phyloP scores from a whole-genome alignment of 92 coral and sea anemone species.

The Phymanthus crucifer region DNA sequence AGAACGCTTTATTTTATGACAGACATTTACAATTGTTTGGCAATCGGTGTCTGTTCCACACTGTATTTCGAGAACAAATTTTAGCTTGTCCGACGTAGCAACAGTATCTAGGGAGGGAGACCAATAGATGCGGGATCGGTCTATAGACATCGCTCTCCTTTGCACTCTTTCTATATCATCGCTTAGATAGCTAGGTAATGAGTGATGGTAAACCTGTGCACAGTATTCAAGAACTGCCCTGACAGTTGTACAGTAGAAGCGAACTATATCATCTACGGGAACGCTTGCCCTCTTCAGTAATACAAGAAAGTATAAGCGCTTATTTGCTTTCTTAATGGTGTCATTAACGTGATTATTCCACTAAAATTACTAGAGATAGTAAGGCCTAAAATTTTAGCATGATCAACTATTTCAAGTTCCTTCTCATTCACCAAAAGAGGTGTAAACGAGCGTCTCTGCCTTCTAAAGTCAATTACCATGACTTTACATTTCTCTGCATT shows the following conservation, averaged over 20 bases:
- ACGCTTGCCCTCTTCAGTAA: not conserved
- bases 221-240: conserved; percentile 1
- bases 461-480: no score
- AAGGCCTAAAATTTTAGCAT: not conserved
- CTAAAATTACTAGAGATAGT: not conserved
- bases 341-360: not conserved
- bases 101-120: no score
- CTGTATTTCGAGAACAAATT: no score
- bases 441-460: not conserved
- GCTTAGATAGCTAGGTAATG: not conserved
- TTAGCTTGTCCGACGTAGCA: no score
- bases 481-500: not conserved
- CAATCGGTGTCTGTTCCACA: no score
- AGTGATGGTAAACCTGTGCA: not conserved
- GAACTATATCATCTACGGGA: not conserved
- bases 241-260: not conserved
- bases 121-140: no score
- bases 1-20: no score
- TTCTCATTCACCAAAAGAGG: not conserved
- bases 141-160: no score
- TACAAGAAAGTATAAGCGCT: not conserved
- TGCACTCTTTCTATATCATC: not conserved
- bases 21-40: no score
- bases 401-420: not conserved
- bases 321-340: not conserved